Percentiles rank a stretch among this genome's conserved stretches.
Conservation (phyloP, 2,797 vertebrate species). For the Eleutherodactylus coqui region DNA sequence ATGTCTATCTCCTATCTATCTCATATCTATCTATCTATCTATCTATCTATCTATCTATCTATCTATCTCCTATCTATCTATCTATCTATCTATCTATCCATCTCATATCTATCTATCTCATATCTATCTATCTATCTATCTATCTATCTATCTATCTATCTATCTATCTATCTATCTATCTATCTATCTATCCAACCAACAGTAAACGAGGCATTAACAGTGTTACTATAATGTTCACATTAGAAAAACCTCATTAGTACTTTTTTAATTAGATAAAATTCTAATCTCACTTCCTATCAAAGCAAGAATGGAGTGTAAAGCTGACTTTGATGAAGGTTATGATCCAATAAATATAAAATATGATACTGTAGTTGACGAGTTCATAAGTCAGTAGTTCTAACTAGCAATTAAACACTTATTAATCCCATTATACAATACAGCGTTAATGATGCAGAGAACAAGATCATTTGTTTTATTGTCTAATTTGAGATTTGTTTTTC, state of each 20-base stretch:
- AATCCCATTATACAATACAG: neutral
- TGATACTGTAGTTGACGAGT: no score
- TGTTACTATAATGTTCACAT: neutral
- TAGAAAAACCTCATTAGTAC: neutral
- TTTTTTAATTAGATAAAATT: slow-evolving; percentile 8
- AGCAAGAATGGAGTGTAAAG: neutral
- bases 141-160: neutral
- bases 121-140: neutral
- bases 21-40: neutral
- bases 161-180: neutral
- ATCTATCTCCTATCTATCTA: neutral
- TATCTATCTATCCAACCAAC: neutral
- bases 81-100: no score
- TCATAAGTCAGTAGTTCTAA: neutral
- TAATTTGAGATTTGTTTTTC: neutral
- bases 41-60: neutral
- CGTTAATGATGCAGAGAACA: neutral
- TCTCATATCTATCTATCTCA: neutral
- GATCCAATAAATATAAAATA: neutral
- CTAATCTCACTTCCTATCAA: neutral
- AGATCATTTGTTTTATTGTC: neutral
- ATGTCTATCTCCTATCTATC: no score
- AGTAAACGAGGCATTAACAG: neutral
- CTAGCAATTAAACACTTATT: neutral
- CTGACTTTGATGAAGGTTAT: neutral